These are phyloP conservation scores for Brachionus koreanus DNA, from an alignment of 1,140 invertebrate species.

Conservation along the genomic window DNA sequence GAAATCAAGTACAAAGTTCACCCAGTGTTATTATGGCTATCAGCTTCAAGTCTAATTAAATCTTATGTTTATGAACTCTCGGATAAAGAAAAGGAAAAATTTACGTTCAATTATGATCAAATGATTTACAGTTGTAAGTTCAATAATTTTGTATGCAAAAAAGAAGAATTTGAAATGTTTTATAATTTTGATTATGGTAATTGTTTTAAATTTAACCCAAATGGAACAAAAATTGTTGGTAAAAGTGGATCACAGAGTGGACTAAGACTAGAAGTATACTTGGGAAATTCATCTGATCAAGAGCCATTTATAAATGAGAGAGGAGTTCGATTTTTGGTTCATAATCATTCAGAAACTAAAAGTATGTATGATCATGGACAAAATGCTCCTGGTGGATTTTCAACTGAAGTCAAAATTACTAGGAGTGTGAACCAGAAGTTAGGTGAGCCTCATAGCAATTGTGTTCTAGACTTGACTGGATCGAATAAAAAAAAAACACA, in stretches of 20 bases:
- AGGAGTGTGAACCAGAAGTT: not conserved
- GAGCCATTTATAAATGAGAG: not conserved
- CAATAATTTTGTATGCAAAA: not conserved
- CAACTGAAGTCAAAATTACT: not conserved
- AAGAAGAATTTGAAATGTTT: constrained; percentile 21
- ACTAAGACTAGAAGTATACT: constrained; percentile 2
- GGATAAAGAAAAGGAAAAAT: not conserved
- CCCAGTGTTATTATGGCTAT: not conserved
- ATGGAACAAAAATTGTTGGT: not conserved
- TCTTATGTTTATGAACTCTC: not conserved
- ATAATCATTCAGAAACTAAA: not conserved
- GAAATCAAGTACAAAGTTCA: not conserved
- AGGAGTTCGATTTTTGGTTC: constrained; percentile 6
- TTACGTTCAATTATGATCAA: not conserved
- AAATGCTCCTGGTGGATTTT: not conserved
- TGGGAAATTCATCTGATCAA: constrained; percentile 2
- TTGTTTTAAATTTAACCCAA: constrained; percentile 11
- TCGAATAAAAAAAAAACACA: not conserved
- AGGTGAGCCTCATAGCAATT: not conserved
- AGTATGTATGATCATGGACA: not conserved
- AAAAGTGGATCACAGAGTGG: not conserved
- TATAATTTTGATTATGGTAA: constrained; percentile 38
- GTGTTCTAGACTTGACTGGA: not conserved
- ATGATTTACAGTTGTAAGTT: constrained; percentile 1
- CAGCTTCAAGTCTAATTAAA: not conserved